Percentiles rank a stretch among this genome's conserved stretches.
These are phyloP conservation scores for Lerista edwardsae DNA, from an alignment of 2,797 vertebrate genomes.

Conservation along the genomic window DNA sequence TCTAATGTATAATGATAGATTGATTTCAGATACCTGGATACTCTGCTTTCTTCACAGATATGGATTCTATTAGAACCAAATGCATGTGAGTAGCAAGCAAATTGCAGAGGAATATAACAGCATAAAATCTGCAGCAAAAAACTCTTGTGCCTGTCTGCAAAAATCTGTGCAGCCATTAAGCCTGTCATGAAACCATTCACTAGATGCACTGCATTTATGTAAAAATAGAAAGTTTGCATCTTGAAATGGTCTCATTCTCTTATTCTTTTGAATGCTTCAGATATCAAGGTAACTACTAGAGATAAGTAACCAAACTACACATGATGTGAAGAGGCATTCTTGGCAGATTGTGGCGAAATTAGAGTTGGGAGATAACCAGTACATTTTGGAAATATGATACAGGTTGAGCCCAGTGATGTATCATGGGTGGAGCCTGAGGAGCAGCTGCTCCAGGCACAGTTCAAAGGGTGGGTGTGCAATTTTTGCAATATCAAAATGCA, in stretches of 20 bases:
- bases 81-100: neutral
- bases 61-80: constrained; percentile 13
- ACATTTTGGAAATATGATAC: neutral
- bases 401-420: no score
- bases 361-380: neutral
- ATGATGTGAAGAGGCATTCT: neutral
- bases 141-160: neutral
- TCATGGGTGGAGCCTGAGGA: no score
- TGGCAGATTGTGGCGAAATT: neutral
- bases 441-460: no score
- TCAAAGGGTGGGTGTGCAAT: no score
- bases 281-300: neutral
- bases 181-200: constrained; percentile 4
- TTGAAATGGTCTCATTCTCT: neutral
- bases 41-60: constrained; percentile 19
- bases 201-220: constrained; percentile 4
- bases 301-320: neutral
- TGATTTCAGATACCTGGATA: constrained; percentile 19
- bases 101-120: neutral
- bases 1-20: constrained; percentile 21
- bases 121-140: neutral
- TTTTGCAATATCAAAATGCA: no score
- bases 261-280: constrained; percentile 19
- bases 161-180: constrained; percentile 13
- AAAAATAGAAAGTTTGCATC: constrained; percentile 12